phyloP scores from a whole-genome alignment of 2,797 vertebrate species.

The Lutjanus campechanus region DNA sequence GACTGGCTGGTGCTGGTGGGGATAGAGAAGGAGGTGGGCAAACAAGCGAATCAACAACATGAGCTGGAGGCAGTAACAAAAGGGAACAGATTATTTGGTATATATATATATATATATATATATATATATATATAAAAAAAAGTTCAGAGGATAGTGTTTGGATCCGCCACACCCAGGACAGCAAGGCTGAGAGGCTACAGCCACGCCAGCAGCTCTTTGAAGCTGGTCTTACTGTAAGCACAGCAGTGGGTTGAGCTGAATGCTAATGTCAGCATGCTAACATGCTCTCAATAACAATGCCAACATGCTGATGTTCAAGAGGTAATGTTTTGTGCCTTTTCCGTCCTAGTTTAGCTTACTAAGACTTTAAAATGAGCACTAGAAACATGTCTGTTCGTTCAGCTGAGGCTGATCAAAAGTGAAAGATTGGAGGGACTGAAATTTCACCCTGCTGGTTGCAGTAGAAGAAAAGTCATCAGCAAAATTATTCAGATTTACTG shows the following conservation, averaged over 20 bases:
- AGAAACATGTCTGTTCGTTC: background rate
- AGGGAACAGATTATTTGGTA: background rate
- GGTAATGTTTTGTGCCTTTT: fast-evolving
- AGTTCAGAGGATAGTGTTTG: background rate
- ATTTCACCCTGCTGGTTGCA: background rate
- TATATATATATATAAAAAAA: too few relatives aligned
- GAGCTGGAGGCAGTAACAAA: conserved; percentile 18
- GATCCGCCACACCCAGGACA: conserved; percentile 1
- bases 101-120: too few relatives aligned
- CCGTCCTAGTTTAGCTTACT: too few relatives aligned
- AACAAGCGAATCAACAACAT: conserved; percentile 2
- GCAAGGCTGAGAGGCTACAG: background rate
- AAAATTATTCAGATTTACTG: background rate
- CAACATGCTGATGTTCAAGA: background rate
- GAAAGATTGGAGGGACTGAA: background rate
- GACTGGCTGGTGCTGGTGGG: background rate
- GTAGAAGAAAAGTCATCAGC: background rate
- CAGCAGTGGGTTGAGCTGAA: too few relatives aligned
- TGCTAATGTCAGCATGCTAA: too few relatives aligned
- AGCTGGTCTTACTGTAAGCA: background rate
- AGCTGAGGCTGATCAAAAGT: background rate
- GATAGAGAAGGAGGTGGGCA: background rate
- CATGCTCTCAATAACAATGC: background rate
- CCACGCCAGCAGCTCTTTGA: background rate
- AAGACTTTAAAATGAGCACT: background rate